Evolutionary conservation across 2,888 invertebrate species (phyloP).

Genomic region (Coelopa pilipes): DNA sequence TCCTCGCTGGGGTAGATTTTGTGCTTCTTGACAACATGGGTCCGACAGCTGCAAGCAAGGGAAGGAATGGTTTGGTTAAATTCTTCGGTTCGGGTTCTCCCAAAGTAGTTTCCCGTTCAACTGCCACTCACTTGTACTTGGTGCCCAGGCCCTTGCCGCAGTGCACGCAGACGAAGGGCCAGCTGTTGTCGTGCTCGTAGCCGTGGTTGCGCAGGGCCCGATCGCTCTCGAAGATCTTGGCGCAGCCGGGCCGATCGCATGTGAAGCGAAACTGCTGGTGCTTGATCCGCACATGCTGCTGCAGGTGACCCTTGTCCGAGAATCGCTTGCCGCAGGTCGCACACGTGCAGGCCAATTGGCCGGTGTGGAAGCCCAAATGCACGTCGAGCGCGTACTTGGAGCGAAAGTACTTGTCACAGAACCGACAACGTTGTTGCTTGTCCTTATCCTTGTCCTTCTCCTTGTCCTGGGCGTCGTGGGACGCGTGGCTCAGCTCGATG

Average conservation of each 20-base stretch:
- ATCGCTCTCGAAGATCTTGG: conserved; percentile 3
- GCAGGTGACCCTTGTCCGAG: conserved; percentile 11
- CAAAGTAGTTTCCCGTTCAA: too few relatives aligned
- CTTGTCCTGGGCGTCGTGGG: not conserved
- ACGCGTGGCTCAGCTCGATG: not conserved
- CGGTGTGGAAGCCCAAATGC: conserved; percentile 22
- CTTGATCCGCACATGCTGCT: not conserved
- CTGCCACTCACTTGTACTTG: conserved; percentile 12
- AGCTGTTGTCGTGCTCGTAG: conserved; percentile 12
- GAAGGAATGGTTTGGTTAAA: not conserved
- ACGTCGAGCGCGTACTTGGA: conserved; percentile 4
- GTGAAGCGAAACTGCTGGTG: conserved; percentile 18
- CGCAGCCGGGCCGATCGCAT: not conserved
- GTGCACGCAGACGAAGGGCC: conserved; percentile 8
- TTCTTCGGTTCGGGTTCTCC: too few relatives aligned
- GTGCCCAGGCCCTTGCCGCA: conserved; percentile 26
- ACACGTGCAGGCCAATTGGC: conserved; percentile 3
- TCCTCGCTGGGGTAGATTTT: conserved; percentile 18
- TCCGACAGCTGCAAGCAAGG: conserved; percentile 1
- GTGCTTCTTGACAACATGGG: not conserved
- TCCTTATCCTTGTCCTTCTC: too few relatives aligned
- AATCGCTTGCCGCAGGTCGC: conserved; percentile 8
- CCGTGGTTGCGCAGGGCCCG: conserved; percentile 15
- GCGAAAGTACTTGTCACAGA: conserved; percentile 13
- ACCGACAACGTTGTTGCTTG: conserved; percentile 3